phyloP scores from a whole-genome alignment of 2,113 vertebrate genomes.

The Petrocephalus zakoni region DNA sequence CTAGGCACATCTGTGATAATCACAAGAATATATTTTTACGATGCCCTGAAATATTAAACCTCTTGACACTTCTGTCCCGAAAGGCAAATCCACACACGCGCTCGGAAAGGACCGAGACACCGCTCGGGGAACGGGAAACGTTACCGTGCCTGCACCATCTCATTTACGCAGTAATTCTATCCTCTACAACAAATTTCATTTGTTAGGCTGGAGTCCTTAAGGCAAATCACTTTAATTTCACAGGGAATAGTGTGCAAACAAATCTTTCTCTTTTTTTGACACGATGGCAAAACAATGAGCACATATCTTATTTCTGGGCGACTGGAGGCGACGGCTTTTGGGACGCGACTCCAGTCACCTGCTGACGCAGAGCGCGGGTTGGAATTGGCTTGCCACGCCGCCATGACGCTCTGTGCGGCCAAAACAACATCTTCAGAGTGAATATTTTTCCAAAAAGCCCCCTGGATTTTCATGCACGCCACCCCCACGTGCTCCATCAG shows the following conservation, averaged over 20 bases:
- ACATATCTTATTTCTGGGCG: background rate
- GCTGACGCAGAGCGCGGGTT: conserved; percentile 17
- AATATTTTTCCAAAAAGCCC: conserved; percentile 83
- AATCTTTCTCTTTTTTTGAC: conserved; percentile 3
- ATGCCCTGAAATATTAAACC: background rate
- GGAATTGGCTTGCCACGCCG: conserved; percentile 79
- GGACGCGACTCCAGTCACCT: background rate
- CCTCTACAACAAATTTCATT: background rate
- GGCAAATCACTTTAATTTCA: background rate
- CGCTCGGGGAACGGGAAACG: background rate
- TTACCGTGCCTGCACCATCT: background rate
- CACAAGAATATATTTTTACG: background rate
- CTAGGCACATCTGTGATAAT: conserved; percentile 25
- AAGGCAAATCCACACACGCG: background rate
- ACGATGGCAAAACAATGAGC: background rate
- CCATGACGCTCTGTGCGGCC: conserved; percentile 81
- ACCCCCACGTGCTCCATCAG: conserved; percentile 74
- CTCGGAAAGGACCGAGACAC: background rate
- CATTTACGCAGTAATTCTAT: background rate
- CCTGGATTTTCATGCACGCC: conserved; percentile 79
- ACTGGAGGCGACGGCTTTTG: background rate
- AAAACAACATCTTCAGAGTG: conserved; percentile 76
- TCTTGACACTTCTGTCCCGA: background rate
- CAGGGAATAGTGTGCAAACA: background rate
- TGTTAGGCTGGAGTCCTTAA: background rate